Base-by-base conservation (phyloP, 2,888 invertebrate species). In the Amblyjoppa fuscipennis region DNA sequence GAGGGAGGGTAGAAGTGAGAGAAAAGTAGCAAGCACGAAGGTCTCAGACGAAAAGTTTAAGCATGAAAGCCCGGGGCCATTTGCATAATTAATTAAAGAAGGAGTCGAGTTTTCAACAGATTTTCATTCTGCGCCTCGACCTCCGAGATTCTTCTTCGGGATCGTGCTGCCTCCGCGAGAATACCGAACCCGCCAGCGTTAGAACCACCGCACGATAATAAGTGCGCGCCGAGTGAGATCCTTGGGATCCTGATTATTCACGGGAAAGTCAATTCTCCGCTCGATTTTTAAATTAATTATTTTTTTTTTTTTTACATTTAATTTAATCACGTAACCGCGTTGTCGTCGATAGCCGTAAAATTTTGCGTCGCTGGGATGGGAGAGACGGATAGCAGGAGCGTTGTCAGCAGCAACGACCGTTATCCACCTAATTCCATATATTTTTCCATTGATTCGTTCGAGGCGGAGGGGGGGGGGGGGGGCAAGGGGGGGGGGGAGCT, bases 61-160 rank as follows among this genome's bases (percentile, higher is more conserved):
- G 91, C 93, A 90, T 89, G 90, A 88, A 90, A 90, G 91, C 91
- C 91, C 89, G 87, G 88, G 91, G 92, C 93, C 92, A 92, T 92
- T 92, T 92, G 91, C 92, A 92, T 92, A 93, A 92, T 92, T 92
- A 93, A 92, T 92, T 92, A 92, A 93, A 92, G 92, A 92, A 92
- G 90, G 91, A 92, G 90, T 88, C 88, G 91, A 91, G 91, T 92
- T 92, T 91, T 92, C 92, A 92, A 92, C 92, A 92, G 92, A 91
- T 92, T 91, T 92, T 91, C 90, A 88, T 92, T 89, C 90, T 88
- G 81, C 86, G 83, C 83, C 85, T 74, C 85, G 85, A 87, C 87
- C 87, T 84, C 87, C 59, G 28, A 74, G 71, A 87, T 80, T 83
- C 84, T 83, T 84, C 84, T 51, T 76, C 73, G 51, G 82, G 83